phyloP scores from a whole-genome alignment of 2,888 invertebrate species.

The Tineola bisselliella region DNA sequence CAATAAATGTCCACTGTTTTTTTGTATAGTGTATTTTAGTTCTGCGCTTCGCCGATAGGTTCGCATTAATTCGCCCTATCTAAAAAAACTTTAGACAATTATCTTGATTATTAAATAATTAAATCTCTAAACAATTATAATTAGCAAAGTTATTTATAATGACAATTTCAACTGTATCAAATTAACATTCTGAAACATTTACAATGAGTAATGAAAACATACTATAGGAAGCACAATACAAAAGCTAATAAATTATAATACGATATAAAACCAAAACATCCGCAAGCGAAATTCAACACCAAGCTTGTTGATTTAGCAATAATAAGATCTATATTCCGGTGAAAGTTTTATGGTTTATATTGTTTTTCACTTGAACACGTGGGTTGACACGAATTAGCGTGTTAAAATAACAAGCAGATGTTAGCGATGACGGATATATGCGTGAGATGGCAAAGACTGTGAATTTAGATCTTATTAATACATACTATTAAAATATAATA shows the following conservation, averaged over 20 bases:
- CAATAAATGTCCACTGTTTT: too few relatives aligned
- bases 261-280: slow-evolving; percentile 18
- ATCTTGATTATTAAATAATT: too few relatives aligned
- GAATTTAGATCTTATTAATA: background rate
- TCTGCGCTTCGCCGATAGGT: too few relatives aligned
- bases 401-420: slow-evolving; percentile 45
- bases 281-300: slow-evolving; percentile 25
- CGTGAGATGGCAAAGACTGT: slow-evolving; percentile 1
- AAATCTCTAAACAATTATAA: too few relatives aligned
- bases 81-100: too few relatives aligned
- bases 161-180: background rate
- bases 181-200: background rate
- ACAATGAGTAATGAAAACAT: slow-evolving; percentile 7
- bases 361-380: slow-evolving; percentile 16
- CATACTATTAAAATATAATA: background rate
- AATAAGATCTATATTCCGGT: too few relatives aligned
- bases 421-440: slow-evolving; percentile 44
- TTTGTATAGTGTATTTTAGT: too few relatives aligned
- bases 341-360: too few relatives aligned
- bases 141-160: background rate
- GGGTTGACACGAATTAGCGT: slow-evolving; percentile 35
- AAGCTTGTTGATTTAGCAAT: slow-evolving; percentile 17
- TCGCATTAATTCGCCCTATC: too few relatives aligned
- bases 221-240: background rate
- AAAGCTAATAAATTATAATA: background rate